Evolutionary conservation across 2,888 invertebrate genomes (phyloP), one percentile per base, ranked within the genome.

Genomic region (Isotomurus palustris): DNA sequence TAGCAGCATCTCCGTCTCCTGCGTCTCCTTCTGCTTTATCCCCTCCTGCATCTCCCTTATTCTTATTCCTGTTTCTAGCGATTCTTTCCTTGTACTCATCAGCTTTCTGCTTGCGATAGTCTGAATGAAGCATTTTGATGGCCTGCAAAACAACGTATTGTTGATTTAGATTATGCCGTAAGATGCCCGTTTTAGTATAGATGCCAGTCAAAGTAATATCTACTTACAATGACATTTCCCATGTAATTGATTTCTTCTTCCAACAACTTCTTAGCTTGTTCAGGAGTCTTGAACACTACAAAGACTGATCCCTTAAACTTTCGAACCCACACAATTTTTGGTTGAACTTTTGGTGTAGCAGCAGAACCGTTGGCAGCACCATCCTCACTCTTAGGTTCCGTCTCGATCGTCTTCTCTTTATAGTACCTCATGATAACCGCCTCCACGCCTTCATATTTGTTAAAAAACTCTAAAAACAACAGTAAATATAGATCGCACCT

Each of bases 241-340:
- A 48, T 36, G 22, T 41, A 89, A 71, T 88, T 86, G 4, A 88
- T 77, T 35, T 76, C 76, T 21, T 79, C 77, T 21, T 82, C 83
- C 35, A 91, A 75, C 73, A 92, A 91, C 60, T 84, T 84, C 70
- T 88, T 84, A 2, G 91, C 90, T 73, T 84, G 83, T 53, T 92
- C 93, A 53, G 83, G 80, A 28, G 83, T 86, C 71, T 84, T 83
- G 75, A 95, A 97, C 4, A 89, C 87, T 10, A 86, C 84, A 75
- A 94, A 95, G 48, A 94, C 85, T 1, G 96, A 96, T 49, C 96
- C 97, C 78, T 96, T 91, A 74, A 91, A 91, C 27, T 61, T 58
- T 52, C 58, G 35, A 8, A 54, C 41, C 52, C 58, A 64, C 4
- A 54, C 56, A 3, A 45, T 21, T 43, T 51, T 53, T 12, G 29